Evolutionary conservation across 30 jellyfish, hydroid and myxozoan species (phyloP).

Genomic region (Catostylus mosaicus): DNA sequence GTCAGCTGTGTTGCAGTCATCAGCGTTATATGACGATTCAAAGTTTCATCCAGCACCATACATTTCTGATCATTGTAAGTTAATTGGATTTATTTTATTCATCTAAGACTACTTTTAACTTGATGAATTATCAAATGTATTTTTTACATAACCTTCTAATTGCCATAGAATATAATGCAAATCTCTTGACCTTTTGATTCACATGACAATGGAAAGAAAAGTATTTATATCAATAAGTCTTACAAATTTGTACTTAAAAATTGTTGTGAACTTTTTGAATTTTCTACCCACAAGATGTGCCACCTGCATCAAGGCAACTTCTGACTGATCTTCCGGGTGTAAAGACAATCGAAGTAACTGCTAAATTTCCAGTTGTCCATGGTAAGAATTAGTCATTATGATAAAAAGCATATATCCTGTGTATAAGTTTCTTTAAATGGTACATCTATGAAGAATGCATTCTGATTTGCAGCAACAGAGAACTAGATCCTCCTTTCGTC

Average conservation of each 20-base stretch:
- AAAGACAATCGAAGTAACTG: conserved; percentile 87
- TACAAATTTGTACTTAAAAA: background rate
- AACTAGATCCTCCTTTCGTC: too few relatives aligned
- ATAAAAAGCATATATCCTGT: too few relatives aligned
- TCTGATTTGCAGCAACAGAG: too few relatives aligned
- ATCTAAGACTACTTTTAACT: too few relatives aligned
- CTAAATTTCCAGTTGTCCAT: conserved; percentile 87
- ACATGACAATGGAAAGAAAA: background rate
- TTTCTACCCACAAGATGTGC: conserved; percentile 56
- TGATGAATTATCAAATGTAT: too few relatives aligned
- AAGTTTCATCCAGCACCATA: conserved; percentile 85
- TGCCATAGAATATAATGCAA: too few relatives aligned
- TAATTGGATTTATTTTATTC: background rate
- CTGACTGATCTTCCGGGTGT: conserved; percentile 89
- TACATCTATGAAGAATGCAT: too few relatives aligned
- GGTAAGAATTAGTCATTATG: conserved; percentile 63
- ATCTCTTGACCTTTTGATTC: background rate
- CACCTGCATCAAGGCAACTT: conserved; percentile 74
- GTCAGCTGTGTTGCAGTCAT: conserved; percentile 78
- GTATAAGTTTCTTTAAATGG: too few relatives aligned
- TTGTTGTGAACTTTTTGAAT: background rate
- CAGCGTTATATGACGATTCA: conserved; percentile 75
- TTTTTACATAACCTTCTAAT: too few relatives aligned
- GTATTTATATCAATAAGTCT: background rate
- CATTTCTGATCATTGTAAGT: conserved; percentile 88